phyloP scores from a whole-genome alignment of 2,113 vertebrate species.

The Neolamprologus fasciatus region DNA sequence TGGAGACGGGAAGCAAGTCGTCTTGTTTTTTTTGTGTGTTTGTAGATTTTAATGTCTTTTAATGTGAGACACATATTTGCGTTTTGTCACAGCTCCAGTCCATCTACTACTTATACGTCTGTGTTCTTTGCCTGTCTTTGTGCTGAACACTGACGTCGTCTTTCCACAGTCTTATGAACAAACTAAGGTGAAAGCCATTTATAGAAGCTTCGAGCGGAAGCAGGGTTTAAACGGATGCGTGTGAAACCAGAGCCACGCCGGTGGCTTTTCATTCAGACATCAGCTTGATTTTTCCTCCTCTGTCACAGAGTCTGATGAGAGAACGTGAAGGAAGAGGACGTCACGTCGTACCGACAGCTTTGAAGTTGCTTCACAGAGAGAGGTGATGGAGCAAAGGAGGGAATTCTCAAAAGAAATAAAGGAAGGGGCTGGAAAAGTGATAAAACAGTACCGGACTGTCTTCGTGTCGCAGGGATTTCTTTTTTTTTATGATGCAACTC shows the following conservation, averaged over 20 bases:
- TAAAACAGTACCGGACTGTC: conserved; percentile 76
- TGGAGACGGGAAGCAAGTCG: conserved; percentile 41
- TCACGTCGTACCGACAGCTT: conserved; percentile 66
- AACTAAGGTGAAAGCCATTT: conserved; percentile 3
- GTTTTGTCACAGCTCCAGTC: conserved; percentile 30
- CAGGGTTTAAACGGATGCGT: background rate
- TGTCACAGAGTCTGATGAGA: background rate
- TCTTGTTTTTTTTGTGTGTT: background rate
- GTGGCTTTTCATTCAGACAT: conserved; percentile 7
- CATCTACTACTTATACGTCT: background rate
- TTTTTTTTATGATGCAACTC: background rate
- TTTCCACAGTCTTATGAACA: conserved; percentile 16
- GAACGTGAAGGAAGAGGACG: background rate
- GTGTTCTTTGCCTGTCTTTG: background rate
- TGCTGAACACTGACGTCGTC: background rate
- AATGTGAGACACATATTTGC: conserved; percentile 18
- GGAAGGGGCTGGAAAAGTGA: background rate
- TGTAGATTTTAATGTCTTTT: conserved; percentile 22
- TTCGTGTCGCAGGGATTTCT: conserved; percentile 48
- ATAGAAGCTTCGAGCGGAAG: conserved; percentile 10
- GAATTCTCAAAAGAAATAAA: conserved; percentile 8
- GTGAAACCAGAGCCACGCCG: background rate
- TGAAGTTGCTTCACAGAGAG: conserved; percentile 47
- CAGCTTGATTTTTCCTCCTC: background rate
- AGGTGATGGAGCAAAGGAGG: conserved; percentile 25